Base-by-base conservation (phyloP, 1,140 invertebrate species). In the silkworm (Bombyx mori) region DNA sequence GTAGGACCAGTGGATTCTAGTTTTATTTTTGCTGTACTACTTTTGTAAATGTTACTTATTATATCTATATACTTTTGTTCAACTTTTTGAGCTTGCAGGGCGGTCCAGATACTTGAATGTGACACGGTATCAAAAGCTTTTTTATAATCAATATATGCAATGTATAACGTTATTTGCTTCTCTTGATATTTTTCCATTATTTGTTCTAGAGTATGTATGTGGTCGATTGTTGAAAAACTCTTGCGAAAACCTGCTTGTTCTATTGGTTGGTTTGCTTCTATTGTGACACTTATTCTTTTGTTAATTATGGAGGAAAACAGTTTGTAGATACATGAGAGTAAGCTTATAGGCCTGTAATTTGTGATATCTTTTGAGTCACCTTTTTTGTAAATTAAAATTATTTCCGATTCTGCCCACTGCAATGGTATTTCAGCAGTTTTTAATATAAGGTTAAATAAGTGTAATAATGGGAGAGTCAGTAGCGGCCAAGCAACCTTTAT, bases 101-200 rank as follows among this genome's bases (percentile, higher is more conserved):
- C 53, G 12, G 56, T n/a, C 65, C 61, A 64, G 7, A 61, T 54
- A 12, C 57, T 64, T 7, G 52, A 18, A 48, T 62, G 52, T 22
- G 43, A 54, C 3, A 68, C 60, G 7, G 62, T 58, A 12, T 68
- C 62, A 18, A 68, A 68, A 7, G 66, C 62, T 48, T 64, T 68
- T 4, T 49, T 47, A 48, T 62, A 59, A 12, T 61, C 65, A 10
- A 67, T 49, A 54, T 49, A 67, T 18, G 57, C 58, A 12, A 67
- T 0, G 50, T 67, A 63, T 12, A 63, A 42, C 5, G 8, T 9
- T 51, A 52, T n/a, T 7, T 57, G 52, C 7, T 8, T 53, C 46
- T 68, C 59, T 54, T n/a, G 3, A 12, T 68, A 53, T 56, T 64
- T 60, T 61, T 68, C 62, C 47, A 68, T 58, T 50, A 68, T 22